phyloP scores from a whole-genome alignment of 23 tunicate species.

The Phallusia fumigata region DNA sequence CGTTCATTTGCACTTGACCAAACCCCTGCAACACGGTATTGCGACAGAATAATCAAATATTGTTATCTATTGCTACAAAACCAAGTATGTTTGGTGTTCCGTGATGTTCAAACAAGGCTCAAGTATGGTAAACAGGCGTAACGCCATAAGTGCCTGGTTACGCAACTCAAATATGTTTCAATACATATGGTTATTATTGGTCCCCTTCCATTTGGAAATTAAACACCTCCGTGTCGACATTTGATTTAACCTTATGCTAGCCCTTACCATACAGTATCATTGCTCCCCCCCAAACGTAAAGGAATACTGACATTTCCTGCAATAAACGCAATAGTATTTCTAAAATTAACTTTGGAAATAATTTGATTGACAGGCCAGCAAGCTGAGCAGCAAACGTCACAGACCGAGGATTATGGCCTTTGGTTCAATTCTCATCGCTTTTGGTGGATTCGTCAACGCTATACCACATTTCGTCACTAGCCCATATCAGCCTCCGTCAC shows the following conservation, averaged over 20 bases:
- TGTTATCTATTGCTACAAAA: too few relatives aligned
- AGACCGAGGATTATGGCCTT: constrained; percentile 75
- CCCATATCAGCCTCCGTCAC: constrained; percentile 25
- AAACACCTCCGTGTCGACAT: neutral
- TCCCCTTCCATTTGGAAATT: too few relatives aligned
- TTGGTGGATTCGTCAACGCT: constrained; percentile 82
- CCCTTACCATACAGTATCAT: neutral
- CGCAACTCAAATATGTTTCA: too few relatives aligned
- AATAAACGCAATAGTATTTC: neutral
- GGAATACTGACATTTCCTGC: neutral
- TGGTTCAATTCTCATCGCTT: constrained; percentile 63
- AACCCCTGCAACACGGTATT: too few relatives aligned
- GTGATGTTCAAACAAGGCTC: too few relatives aligned
- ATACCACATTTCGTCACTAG: constrained; percentile 62
- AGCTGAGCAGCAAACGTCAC: constrained; percentile 61
- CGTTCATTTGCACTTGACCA: too few relatives aligned
- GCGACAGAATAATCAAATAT: too few relatives aligned
- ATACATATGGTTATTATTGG: too few relatives aligned
- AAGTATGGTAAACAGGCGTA: too few relatives aligned
- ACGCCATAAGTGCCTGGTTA: too few relatives aligned
- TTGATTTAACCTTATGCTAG: neutral
- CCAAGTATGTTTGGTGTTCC: too few relatives aligned
- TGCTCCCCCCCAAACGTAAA: neutral
- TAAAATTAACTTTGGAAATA: neutral
- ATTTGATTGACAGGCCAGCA: constrained; percentile 51